Conservation (phyloP, 2,113 vertebrate genomes). For the Petroica traversi region DNA sequence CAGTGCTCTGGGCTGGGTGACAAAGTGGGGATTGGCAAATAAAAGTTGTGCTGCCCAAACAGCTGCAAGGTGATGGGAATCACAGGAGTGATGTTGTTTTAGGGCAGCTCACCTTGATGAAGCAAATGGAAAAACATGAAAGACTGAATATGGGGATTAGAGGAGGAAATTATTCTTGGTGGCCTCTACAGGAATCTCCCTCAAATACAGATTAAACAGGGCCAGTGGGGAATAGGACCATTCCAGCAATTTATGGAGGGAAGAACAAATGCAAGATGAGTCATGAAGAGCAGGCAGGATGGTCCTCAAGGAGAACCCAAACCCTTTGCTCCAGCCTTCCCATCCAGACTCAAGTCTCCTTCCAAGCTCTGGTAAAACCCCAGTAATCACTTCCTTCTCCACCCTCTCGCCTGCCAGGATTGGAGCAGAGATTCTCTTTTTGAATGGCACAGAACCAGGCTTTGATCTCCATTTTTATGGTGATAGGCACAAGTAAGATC, state of each 20-base stretch:
- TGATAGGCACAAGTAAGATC: not conserved
- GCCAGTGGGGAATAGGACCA: not conserved
- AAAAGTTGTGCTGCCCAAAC: not conserved
- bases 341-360: not conserved
- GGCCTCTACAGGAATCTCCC: not conserved
- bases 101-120: not conserved
- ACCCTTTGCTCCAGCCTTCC: accelerated
- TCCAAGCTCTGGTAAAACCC: not conserved
- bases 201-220: not conserved
- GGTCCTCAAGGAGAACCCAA: not conserved
- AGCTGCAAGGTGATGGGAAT: not conserved
- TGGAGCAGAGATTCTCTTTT: not conserved
- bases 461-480: not conserved
- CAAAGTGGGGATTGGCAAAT: no score
- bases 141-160: not conserved
- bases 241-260: not conserved
- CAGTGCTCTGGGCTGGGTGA: not conserved
- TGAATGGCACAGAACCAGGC: accelerated
- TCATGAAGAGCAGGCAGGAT: not conserved
- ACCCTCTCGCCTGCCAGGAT: not conserved
- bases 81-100: not conserved
- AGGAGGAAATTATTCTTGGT: not conserved
- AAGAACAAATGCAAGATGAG: not conserved
- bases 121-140: not conserved
- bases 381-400: not conserved